Percentiles rank a stretch among this genome's conserved stretches.
phyloP scores from a whole-genome alignment of 2,797 vertebrate genomes.

The Brotula barbata region DNA sequence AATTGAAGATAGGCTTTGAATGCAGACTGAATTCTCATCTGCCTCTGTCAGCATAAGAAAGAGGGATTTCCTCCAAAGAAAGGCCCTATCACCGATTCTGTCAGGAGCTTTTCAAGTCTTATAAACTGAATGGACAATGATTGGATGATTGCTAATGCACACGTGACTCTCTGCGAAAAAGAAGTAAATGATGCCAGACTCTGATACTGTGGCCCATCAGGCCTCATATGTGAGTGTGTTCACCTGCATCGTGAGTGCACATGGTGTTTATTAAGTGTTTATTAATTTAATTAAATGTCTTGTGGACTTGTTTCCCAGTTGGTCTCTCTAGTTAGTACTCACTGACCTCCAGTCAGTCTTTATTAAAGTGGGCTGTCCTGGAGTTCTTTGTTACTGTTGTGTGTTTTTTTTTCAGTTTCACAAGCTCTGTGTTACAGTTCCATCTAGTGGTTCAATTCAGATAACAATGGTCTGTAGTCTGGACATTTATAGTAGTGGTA shows the following conservation, averaged over 20 bases:
- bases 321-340: constrained; percentile 17
- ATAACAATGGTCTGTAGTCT: background rate
- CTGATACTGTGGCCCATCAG: background rate
- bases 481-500: background rate
- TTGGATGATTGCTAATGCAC: no score
- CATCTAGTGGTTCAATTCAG: constrained; percentile 57
- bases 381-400: constrained; percentile 19
- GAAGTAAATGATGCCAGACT: no score
- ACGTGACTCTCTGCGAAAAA: no score
- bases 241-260: constrained; percentile 1
- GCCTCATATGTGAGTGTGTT: background rate
- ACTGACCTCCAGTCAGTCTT: constrained; percentile 24
- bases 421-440: constrained; percentile 31
- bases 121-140: no score
- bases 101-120: no score
- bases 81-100: no score
- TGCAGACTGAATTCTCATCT: no score
- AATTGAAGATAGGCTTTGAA: background rate
- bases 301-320: constrained; percentile 1
- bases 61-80: no score
- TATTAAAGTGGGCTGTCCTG: constrained; percentile 19
- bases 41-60: no score
- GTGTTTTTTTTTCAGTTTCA: background rate
- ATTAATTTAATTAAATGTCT: background rate
- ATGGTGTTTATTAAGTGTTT: no score